Evolutionary conservation across 2,113 vertebrate species (phyloP), one percentile per base, ranked within the genome.

Genomic region (Ophthalmolycus amberensis): DNA sequence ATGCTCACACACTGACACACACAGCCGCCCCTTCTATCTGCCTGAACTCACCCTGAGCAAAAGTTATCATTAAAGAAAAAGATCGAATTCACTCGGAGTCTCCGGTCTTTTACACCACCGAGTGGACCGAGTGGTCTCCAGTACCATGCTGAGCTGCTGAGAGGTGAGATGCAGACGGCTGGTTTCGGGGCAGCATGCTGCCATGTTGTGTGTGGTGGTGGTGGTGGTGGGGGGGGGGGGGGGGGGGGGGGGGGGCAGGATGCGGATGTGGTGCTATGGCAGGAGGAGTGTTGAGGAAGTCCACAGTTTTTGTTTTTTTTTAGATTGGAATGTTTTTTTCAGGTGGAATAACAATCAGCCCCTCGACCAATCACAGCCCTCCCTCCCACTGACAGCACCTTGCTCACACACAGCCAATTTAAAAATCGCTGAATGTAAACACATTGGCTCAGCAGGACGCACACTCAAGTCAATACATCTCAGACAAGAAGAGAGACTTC

Each of bases 181-280:
- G 60, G 48, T 52, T 50, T 46, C 40, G 72, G 87, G 88, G 80
- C 88, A 78, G 84, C 91, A 92, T 92, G 90, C 91, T 86, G 89
- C 86, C 75, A 12, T 67, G 76, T 27, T 40, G 40, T 48, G 65
- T 76, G 56, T n/a, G 0, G 46, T 29, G 32, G 46, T 6, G 38
- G 46, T 27, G 60, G 34, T n/a, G n/a, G n/a, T n/a, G n/a, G n/a
- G n/a, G n/a, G 34, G 62, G 2, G 34, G 22, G 50, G 62, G 11
- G 4, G 5, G 16, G 50, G 60, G 22, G 34, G 42, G 44, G 7
- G 25, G 46, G 10, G 4, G 29, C 29, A 54, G 72, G 37, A 42
- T 77, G 73, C 60, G 72, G 77, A 75, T 75, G 63, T 83, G 79
- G 34, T 38, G 72, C 85, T 77, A 76, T 71, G 58, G 50, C 46